Evolutionary conservation across 2,113 vertebrate genomes (phyloP).

Genomic region (Odocoileus hemionus): DNA sequence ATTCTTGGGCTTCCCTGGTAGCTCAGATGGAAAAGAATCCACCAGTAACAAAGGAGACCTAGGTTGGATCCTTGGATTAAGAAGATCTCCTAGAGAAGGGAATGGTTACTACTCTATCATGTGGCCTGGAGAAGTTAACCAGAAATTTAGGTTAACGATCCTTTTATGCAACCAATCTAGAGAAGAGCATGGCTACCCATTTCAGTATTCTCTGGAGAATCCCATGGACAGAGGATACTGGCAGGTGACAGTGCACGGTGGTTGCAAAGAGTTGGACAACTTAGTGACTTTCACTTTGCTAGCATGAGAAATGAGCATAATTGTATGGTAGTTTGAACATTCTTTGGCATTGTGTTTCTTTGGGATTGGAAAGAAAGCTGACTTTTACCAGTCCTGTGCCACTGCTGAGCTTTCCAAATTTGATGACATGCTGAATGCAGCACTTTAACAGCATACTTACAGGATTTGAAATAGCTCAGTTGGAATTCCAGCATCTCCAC

Average conservation of each 20-base stretch:
- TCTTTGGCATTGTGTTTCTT: neutral
- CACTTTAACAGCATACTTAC: neutral
- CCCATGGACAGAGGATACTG: neutral
- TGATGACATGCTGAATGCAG: neutral
- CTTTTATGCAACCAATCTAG: neutral
- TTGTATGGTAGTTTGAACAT: neutral
- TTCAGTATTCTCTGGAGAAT: neutral
- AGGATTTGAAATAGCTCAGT: neutral
- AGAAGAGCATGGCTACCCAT: neutral
- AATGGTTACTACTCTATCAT: neutral
- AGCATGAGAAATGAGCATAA: neutral
- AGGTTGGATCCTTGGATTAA: neutral
- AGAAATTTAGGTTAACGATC: neutral
- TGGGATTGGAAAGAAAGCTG: neutral
- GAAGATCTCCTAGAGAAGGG: neutral
- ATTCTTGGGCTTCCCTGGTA: neutral
- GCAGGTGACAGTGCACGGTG: neutral
- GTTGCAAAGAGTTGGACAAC: neutral
- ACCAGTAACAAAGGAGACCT: neutral
- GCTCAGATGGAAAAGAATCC: neutral
- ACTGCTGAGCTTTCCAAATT: neutral
- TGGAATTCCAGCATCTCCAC: neutral
- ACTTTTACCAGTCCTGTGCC: neutral
- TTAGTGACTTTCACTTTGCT: neutral
- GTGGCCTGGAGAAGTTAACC: neutral